phyloP scores from a whole-genome alignment of 2,888 invertebrate genomes.

The Chouioia cunea region DNA sequence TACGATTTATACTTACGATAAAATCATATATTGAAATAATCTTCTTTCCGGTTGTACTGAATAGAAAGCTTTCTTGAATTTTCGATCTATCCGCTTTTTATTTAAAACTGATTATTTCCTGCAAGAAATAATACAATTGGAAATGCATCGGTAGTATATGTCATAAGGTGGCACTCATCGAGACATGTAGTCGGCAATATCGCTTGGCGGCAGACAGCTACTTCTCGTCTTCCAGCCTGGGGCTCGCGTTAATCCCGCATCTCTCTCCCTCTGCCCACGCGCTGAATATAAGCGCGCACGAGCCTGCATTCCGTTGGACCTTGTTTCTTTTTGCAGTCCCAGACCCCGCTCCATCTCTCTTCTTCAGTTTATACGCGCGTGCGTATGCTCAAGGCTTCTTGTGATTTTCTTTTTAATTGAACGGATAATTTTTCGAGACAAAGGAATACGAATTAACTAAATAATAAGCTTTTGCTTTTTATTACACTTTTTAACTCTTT shows the following conservation, averaged over 20 bases:
- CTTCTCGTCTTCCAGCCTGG: slow-evolving; percentile 61
- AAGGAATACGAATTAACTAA: neutral
- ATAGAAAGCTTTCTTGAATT: too few relatives aligned
- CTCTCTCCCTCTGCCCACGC: slow-evolving; percentile 23
- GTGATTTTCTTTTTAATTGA: slow-evolving; percentile 17
- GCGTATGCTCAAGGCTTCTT: neutral
- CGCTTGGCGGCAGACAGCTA: slow-evolving; percentile 49
- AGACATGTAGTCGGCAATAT: too few relatives aligned
- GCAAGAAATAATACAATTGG: too few relatives aligned
- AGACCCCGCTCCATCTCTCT: slow-evolving; percentile 13
- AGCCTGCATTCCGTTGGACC: slow-evolving; percentile 22
- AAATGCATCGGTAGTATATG: too few relatives aligned
- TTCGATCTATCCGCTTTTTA: too few relatives aligned
- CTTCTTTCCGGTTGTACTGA: too few relatives aligned
- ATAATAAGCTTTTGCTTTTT: too few relatives aligned
- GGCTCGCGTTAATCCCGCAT: slow-evolving; percentile 48
- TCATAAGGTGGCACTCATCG: too few relatives aligned
- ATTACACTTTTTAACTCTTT: too few relatives aligned
- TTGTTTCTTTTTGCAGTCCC: slow-evolving; percentile 10
- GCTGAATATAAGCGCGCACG: neutral
- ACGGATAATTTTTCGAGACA: slow-evolving; percentile 12
- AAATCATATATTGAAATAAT: too few relatives aligned
- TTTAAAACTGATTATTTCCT: too few relatives aligned
- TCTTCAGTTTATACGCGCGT: neutral
- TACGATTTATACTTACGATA: too few relatives aligned